Evolutionary conservation across 2,888 invertebrate genomes (phyloP).

Genomic region (Liodrosophila aerea): DNA sequence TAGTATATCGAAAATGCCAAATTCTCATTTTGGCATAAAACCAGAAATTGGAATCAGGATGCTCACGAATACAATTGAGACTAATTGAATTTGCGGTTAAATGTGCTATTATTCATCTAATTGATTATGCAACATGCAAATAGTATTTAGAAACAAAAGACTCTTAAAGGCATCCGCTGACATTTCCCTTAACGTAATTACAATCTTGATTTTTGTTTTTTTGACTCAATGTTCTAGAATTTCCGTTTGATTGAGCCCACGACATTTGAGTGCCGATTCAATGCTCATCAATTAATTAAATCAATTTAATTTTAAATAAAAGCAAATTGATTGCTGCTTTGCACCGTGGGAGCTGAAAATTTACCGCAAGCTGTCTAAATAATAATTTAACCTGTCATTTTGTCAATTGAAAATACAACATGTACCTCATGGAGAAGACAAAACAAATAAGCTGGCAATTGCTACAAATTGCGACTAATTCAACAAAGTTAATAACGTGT

Average conservation of each 20-base stretch:
- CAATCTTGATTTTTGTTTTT: conserved; percentile 24
- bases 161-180: conserved; percentile 21
- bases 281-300: conserved; percentile 60
- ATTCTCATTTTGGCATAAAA: no score
- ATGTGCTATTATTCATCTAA: no score
- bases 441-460: conserved; percentile 45
- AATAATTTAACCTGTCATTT: conserved; percentile 53
- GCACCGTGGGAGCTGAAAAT: conserved; percentile 59
- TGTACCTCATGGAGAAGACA: conserved; percentile 8
- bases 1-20: no score
- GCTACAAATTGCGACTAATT: conserved; percentile 44
- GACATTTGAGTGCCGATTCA: conserved; percentile 38
- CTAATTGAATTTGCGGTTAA: conserved; percentile 1
- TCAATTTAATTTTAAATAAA: conserved; percentile 59
- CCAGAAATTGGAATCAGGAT: neutral
- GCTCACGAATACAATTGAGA: neutral
- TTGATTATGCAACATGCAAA: neutral
- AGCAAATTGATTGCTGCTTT: conserved; percentile 50
- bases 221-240: conserved; percentile 57
- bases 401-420: conserved; percentile 17
- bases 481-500: conserved; percentile 48
- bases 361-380: conserved; percentile 36
- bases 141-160: neutral
- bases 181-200: conserved; percentile 39
- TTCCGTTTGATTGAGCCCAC: conserved; percentile 50